phyloP scores from a whole-genome alignment of 2,888 invertebrate genomes.

The Pollenia amentaria region DNA sequence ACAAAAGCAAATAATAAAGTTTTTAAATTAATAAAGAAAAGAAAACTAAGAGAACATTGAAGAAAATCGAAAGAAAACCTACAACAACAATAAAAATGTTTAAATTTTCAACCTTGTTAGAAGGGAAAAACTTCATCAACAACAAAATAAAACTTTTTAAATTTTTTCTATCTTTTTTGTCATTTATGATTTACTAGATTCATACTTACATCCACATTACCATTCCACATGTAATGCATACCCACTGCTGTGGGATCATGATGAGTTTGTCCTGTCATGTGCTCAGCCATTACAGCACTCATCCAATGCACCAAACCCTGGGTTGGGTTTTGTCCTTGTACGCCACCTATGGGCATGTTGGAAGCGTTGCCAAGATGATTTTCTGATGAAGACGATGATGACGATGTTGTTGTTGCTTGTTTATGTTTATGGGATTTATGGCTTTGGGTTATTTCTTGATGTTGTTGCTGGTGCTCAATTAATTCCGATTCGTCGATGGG shows the following conservation, averaged over 20 bases:
- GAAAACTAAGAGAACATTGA: neutral
- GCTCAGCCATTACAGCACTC: constrained; percentile 97
- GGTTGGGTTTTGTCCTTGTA: constrained; percentile 88
- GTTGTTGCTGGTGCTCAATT: constrained; percentile 72
- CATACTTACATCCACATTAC: constrained; percentile 84
- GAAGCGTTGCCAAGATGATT: constrained; percentile 46
- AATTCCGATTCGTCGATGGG: constrained; percentile 52
- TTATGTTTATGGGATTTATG: constrained; percentile 65
- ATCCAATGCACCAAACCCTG: constrained; percentile 97
- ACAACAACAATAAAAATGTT: neutral
- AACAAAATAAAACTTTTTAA: neutral
- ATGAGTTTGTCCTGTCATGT: constrained; percentile 93
- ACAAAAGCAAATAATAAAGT: constrained; percentile 54
- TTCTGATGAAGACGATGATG: constrained; percentile 43
- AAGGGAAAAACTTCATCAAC: neutral
- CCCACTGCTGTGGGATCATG: constrained; percentile 86
- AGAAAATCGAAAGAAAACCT: constrained; percentile 16
- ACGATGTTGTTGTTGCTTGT: constrained; percentile 32
- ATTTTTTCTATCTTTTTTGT: neutral
- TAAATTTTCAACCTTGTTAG: constrained; percentile 24
- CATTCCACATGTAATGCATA: constrained; percentile 85
- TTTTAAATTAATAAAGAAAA: constrained; percentile 51
- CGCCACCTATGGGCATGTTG: constrained; percentile 84
- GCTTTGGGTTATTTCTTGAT: constrained; percentile 61
- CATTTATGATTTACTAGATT: neutral